These are phyloP conservation scores for Drosophila siamana DNA, from an alignment of 2,888 invertebrate species.

Conservation along the genomic window DNA sequence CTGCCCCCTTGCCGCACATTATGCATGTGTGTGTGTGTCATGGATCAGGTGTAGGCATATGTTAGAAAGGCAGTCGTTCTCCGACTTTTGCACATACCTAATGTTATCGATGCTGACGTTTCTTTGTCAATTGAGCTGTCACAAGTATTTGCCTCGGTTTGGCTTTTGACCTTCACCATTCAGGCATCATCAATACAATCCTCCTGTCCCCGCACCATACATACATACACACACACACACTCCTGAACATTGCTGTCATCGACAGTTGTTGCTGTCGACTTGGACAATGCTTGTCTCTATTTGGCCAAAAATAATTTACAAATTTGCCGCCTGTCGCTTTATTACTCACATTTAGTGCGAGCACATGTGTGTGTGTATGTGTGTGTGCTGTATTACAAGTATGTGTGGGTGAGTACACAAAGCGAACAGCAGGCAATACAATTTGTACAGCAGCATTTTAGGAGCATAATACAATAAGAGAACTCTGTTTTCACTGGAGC, in stretches of 20 bases:
- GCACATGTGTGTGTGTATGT: constrained; percentile 3
- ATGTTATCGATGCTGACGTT: constrained; percentile 44
- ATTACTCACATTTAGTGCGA: constrained; percentile 33
- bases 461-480: neutral
- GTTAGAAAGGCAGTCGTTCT: neutral
- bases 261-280: constrained; percentile 48
- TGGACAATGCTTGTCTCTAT: constrained; percentile 46
- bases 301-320: constrained; percentile 60
- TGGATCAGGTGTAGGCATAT: constrained; percentile 1
- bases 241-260: constrained; percentile 44
- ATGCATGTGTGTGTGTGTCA: neutral
- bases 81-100: constrained; percentile 24
- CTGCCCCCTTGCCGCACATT: neutral
- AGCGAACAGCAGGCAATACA: constrained; percentile 25
- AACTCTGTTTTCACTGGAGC: constrained; percentile 12
- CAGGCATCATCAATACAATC: constrained; percentile 12
- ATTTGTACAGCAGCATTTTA: constrained; percentile 40
- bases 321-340: constrained; percentile 51
- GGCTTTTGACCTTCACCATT: constrained; percentile 51
- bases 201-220: constrained; percentile 7
- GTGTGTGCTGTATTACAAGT: neutral
- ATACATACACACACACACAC: constrained; percentile 16
- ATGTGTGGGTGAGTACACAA: constrained; percentile 15
- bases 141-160: constrained; percentile 45
- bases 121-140: constrained; percentile 50